Base-by-base conservation (phyloP, 1,140 invertebrate species). In the Himalopsyche phryganea region DNA sequence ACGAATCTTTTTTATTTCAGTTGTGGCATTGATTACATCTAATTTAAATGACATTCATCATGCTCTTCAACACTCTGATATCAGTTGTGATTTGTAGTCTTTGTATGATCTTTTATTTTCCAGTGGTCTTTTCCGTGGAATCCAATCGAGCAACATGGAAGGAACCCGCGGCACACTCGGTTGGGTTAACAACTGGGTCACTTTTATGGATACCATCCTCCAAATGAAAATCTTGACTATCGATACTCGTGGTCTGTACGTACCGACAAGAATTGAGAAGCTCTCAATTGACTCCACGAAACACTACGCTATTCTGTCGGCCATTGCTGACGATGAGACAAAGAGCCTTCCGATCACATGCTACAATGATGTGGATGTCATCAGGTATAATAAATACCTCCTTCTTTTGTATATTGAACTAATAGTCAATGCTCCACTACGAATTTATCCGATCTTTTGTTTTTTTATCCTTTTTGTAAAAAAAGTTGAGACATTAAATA, bases 181-280 rank as follows among this genome's bases (percentile, higher is more conserved):
- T 53, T 71, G 87, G 84, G 67, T 71, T 50, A 86, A 87, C 65
- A 94, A 96, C 70, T 98, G 92, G 92, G 85, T 94, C 0, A 83
- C 92, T 0, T 97, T 95, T 71, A 85, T 97, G 81, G 95, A 98
- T 71, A 92, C 88, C 13, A 89, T 97, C 85, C 73, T 97, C 13
- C 95, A 98, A 70, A 84, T 96, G 59, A 83, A 88, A 60, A 86
- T 96, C 42, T 66, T 96, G 0, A 81, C 82, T 19, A 74, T 82
- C n/a, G 88, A 92, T 61, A 85, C 86, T 0, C 73, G 89, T 57
- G 80, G 83, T 14, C 80, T 97, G 0, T 85, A 86, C 66, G 83
- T 98, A 0, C 94, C 94, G 1, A 96, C 91, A 0, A 84, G 86
- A 61, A 91, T 98, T 28, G 80, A 85, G 42, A 88, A 85, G 55